Conservation (phyloP, 2,113 vertebrate genomes). For the Collichthys lucidus region DNA sequence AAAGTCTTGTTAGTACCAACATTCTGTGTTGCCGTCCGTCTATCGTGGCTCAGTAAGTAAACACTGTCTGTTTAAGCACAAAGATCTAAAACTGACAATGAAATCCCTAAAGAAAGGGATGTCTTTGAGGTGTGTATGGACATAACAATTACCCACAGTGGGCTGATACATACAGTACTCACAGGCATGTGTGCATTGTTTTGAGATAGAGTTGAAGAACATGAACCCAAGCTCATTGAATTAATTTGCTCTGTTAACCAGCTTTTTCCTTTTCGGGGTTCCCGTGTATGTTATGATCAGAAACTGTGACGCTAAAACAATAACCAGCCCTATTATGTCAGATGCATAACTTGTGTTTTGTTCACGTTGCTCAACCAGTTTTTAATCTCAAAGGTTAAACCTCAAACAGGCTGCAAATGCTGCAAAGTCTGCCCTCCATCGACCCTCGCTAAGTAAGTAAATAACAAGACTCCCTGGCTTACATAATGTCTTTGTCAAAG, state of each 20-base stretch:
- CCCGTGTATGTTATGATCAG: neutral
- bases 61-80: neutral
- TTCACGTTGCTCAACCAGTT: neutral
- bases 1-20: neutral
- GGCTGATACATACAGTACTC: too few species aligned
- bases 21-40: too few species aligned
- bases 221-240: neutral
- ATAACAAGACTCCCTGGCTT: too few species aligned
- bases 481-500: too few species aligned
- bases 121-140: neutral
- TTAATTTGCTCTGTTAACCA: neutral
- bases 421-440: neutral
- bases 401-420: neutral
- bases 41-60: neutral
- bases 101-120: neutral
- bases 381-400: neutral
- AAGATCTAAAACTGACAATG: neutral
- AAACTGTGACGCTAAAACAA: neutral
- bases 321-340: neutral
- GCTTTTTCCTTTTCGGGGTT: neutral
- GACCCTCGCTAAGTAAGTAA: too few species aligned
- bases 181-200: neutral
- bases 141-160: too few species aligned
- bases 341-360: neutral
- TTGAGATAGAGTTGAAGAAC: neutral